Evolutionary conservation across 1,140 invertebrate species (phyloP).

Genomic region (Coboldia fuscipes): DNA sequence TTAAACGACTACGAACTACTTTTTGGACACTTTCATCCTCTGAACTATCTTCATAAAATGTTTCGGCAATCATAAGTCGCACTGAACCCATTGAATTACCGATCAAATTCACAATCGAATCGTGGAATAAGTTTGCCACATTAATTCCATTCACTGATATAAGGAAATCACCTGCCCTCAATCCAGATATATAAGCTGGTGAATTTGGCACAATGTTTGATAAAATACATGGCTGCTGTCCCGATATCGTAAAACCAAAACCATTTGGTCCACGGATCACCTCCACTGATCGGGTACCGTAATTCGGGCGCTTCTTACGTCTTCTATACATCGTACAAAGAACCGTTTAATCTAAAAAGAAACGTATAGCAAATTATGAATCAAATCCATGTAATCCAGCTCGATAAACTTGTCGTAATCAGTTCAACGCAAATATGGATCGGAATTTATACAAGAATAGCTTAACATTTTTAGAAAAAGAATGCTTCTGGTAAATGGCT

Average conservation of each 20-base stretch:
- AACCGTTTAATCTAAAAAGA: no score
- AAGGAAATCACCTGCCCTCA: conserved; percentile 76
- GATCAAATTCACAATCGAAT: conserved; percentile 79
- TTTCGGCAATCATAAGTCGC: conserved; percentile 67
- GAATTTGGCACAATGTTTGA: conserved; percentile 70
- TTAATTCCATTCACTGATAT: conserved; percentile 77
- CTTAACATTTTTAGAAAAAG: no score
- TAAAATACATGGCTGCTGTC: conserved; percentile 73
- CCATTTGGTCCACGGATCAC: conserved; percentile 63
- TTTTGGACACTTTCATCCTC: conserved; percentile 12
- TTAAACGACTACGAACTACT: not conserved
- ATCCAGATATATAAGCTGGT: conserved; percentile 62
- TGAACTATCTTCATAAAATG: conserved; percentile 62
- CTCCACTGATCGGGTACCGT: conserved; percentile 57
- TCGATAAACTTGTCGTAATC: no score
- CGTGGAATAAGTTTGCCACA: conserved; percentile 74
- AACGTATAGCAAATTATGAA: no score
- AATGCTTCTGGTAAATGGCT: no score
- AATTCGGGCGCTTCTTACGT: conserved; percentile 22
- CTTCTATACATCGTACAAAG: no score
- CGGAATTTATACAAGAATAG: no score
- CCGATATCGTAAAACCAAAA: conserved; percentile 86
- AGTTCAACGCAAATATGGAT: no score
- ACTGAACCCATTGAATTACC: conserved; percentile 60
- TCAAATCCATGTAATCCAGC: no score